Evolutionary conservation across 2,888 invertebrate species (phyloP).

Genomic region (Myopa testacea): DNA sequence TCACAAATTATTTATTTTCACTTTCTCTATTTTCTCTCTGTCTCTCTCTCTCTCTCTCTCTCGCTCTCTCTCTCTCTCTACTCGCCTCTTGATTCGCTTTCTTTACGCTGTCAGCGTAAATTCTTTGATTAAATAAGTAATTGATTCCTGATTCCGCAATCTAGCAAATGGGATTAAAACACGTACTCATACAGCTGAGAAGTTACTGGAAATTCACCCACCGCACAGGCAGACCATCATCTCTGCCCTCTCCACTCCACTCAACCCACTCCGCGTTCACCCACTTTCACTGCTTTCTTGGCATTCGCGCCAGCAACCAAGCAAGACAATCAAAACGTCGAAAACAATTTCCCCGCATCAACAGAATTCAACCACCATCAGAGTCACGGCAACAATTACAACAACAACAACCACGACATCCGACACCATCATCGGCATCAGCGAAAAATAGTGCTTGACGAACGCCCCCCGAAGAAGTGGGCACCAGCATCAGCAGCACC

Average conservation of each 20-base stretch:
- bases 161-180: conserved; percentile 63
- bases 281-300: conserved; percentile 23
- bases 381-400: background rate
- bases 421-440: conserved; percentile 5
- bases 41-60: background rate
- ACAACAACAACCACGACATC: background rate
- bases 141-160: conserved; percentile 63
- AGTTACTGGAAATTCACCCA: conserved; percentile 29
- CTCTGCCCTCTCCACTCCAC: background rate
- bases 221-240: background rate
- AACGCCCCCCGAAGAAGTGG: background rate
- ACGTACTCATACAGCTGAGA: conserved; percentile 47
- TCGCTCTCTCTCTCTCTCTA: background rate
- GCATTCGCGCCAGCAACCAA: conserved; percentile 29
- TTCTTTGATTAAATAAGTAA: conserved; percentile 49
- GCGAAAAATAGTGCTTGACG: background rate
- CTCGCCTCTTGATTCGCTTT: background rate
- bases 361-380: conserved; percentile 21
- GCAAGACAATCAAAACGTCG: conserved; percentile 40
- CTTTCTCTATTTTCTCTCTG: background rate
- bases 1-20: background rate
- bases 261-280: background rate
- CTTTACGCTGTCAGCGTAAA: conserved; percentile 16
- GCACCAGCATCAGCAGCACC: conserved; percentile 24
- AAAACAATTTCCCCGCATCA: conserved; percentile 35